Evolutionary conservation across 2,113 vertebrate genomes (phyloP).

Genomic region (Crotalus viridis): DNA sequence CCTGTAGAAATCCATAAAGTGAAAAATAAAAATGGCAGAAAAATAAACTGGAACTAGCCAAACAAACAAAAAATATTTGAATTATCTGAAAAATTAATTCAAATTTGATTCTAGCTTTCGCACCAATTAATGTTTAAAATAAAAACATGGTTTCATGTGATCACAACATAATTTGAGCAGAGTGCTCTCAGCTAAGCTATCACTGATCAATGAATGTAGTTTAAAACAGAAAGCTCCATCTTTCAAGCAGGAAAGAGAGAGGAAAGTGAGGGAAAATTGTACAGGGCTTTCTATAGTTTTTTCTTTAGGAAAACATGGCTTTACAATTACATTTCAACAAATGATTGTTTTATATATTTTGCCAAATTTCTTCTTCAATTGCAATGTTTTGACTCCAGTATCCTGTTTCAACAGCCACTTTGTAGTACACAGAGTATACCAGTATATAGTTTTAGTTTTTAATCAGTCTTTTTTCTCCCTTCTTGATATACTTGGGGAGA

Average conservation of each 20-base stretch:
- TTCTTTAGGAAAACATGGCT: background rate
- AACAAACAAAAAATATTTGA: background rate
- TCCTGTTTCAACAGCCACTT: background rate
- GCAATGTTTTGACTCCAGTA: background rate
- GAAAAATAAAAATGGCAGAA: background rate
- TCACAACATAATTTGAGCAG: background rate
- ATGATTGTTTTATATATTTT: background rate
- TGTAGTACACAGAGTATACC: background rate
- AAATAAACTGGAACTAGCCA: background rate
- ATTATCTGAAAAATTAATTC: background rate
- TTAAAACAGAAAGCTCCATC: background rate
- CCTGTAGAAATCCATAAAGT: background rate
- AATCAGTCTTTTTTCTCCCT: background rate
- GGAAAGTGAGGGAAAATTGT: background rate
- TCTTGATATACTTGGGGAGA: background rate
- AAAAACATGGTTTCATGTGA: background rate
- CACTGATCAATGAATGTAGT: background rate
- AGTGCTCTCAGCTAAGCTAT: too few species aligned
- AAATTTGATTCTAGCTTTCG: background rate
- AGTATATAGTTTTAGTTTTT: background rate
- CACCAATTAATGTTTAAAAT: background rate
- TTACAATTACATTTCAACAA: background rate
- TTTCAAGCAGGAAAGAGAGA: background rate
- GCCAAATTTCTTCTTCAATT: background rate
- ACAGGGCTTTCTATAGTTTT: background rate